Evolutionary conservation across 2,113 vertebrate genomes (phyloP).

Genomic region (Donacobius atricapilla): DNA sequence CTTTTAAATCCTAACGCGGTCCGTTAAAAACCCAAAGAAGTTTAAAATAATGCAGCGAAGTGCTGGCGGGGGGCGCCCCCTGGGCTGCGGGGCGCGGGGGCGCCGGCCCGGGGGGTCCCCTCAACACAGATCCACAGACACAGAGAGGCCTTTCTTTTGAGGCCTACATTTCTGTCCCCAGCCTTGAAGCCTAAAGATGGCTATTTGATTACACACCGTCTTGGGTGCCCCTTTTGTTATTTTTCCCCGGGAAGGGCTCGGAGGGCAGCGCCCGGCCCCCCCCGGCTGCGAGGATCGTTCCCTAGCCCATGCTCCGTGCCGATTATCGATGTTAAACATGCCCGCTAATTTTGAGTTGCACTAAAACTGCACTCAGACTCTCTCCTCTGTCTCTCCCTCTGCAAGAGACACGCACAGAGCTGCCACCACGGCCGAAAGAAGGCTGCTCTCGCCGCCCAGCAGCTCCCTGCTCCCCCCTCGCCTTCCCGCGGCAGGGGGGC

Average conservation of each 20-base stretch:
- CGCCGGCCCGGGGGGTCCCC: constrained; percentile 49
- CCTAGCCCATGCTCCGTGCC: constrained; percentile 78
- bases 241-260: constrained; percentile 66
- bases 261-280: constrained; percentile 71
- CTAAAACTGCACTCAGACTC: constrained; percentile 84
- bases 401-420: not conserved
- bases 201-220: constrained; percentile 82
- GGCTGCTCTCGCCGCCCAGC: constrained; percentile 5
- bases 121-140: constrained; percentile 55
- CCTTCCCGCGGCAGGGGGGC: not conserved
- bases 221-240: constrained; percentile 82
- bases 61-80: constrained; percentile 60
- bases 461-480: not conserved
- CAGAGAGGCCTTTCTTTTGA: constrained; percentile 85
- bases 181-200: constrained; percentile 92
- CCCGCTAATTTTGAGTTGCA: constrained; percentile 96
- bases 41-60: constrained; percentile 72
- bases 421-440: constrained; percentile 34
- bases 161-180: constrained; percentile 90
- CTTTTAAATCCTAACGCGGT: constrained; percentile 80
- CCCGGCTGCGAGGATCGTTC: constrained; percentile 75
- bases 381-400: constrained; percentile 57
- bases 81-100: constrained; percentile 57
- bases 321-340: constrained; percentile 94
- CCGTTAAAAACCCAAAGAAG: constrained; percentile 76